Evolutionary conservation across 2,888 invertebrate genomes (phyloP), one percentile per base, ranked within the genome.

Genomic region (Stenotaenia linearis): DNA sequence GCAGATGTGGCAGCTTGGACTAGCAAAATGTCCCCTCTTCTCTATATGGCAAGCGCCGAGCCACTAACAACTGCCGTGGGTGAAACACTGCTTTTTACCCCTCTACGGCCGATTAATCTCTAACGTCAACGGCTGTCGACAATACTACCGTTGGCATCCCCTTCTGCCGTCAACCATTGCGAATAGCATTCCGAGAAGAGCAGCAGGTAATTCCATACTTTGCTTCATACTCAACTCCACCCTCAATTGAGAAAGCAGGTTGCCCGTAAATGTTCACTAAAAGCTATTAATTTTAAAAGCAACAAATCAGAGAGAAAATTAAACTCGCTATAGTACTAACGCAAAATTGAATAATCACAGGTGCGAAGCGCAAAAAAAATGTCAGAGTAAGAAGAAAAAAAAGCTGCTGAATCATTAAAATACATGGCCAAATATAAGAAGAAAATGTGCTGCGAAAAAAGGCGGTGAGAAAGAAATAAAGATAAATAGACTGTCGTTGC

Each of bases 21-120:
- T 28, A 28, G 69, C 69, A 28, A 69, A 69, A 69, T 50, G 50
- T 18, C 50, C 69, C 69, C 25, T 69, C 69, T 28, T 28, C 28
- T 28, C 69, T 28, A 12, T 28, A n/a, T 69, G 25, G 69, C 69
- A 69, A 28, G 23, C 69, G 25, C 25, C 69, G 69, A 69, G 28
- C 69, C 25, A 69, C 69, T 69, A 25, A 69, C 25, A 23, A 69
- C 25, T 69, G 69, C 69, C 69, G 69, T 69, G 69, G 69, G 69
- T 69, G 69, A 69, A 69, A 69, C 69, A 69, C 69, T 69, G 69
- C 69, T 28, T 69, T 69, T 69, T 69, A 28, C 69, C 69, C 69
- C 69, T 69, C 69, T 69, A 69, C 69, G 69, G 69, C 69, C 69
- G 69, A 69, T 69, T 69, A 69, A 69, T 69, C 69, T 69, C 69